These are phyloP conservation scores for Sitophilus oryzae DNA, from an alignment of 1,140 invertebrate species.

Conservation along the genomic window DNA sequence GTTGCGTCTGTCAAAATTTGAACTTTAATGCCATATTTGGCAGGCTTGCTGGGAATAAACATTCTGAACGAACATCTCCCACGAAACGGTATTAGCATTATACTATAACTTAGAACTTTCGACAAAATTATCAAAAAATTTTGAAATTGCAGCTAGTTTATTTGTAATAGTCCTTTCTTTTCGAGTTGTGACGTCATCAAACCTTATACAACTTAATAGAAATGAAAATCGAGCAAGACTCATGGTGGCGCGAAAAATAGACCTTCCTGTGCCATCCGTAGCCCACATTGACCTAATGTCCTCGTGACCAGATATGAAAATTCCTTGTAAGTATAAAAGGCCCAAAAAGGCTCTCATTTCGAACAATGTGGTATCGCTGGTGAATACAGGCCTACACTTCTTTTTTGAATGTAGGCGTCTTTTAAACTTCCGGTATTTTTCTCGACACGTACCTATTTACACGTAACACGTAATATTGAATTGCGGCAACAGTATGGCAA, in stretches of 20 bases:
- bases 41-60: too few relatives aligned
- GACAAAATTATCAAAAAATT: slow-evolving; percentile 1
- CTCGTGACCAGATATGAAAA: slow-evolving; percentile 8
- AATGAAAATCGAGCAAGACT: slow-evolving; percentile 10
- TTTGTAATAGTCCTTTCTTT: slow-evolving; percentile 1
- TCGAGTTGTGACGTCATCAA: slow-evolving; percentile 11
- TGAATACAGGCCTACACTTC: too few relatives aligned
- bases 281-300: slow-evolving; percentile 8
- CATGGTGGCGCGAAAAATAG: slow-evolving; percentile 17
- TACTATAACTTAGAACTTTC: slow-evolving; percentile 1
- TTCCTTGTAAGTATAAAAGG: slow-evolving; percentile 8
- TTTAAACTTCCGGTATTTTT: slow-evolving; percentile 1
- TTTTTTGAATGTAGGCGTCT: not conserved
- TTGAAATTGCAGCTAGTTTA: slow-evolving; percentile 1
- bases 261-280: slow-evolving; percentile 10
- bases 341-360: slow-evolving; percentile 12
- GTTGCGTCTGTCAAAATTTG: not conserved
- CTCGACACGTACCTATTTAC: not conserved
- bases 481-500: too few relatives aligned
- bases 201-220: slow-evolving; percentile 10
- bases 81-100: slow-evolving; percentile 5
- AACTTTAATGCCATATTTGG: not conserved
- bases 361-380: slow-evolving; percentile 2
- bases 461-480: too few relatives aligned
- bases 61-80: slow-evolving; percentile 3